Evolutionary conservation across 2,888 invertebrate species (phyloP), one percentile per base, ranked within the genome.

Genomic region (Ochropleura leucogaster): DNA sequence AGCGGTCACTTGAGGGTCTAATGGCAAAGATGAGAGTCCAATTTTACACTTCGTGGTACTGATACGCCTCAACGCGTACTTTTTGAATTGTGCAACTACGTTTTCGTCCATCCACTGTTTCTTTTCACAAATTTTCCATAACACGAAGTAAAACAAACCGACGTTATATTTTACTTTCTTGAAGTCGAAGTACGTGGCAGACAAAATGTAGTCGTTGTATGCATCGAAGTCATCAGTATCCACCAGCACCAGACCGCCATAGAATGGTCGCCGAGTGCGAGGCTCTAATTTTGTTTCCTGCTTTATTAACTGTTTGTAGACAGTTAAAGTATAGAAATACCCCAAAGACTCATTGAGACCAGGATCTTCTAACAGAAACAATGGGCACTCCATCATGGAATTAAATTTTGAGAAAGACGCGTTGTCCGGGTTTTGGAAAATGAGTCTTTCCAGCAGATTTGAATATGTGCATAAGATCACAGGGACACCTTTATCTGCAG

Each of bases 51-150:
- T 80, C 20, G 90, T 89, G 14, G 20, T 68, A 73, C 86, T 86
- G 18, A 92, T 86, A 60, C 92, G 92, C 64, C 90, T 79, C 86
- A 91, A 80, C 6, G 68, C 77, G 53, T 92, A 92, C 47, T 89
- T 89, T 64, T 89, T 92, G 40, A 92, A 90, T 66, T 87, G 87
- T 51, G 88, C 88, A 14, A 91, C 82, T 0, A 92, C 90, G 69
- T 92, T 92, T 83, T 66, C 87, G 47, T 92, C 91, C 92, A 92
- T 92, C 92, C 92, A 92, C 63, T 90, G 80, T 84, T 92, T 92
- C 10, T 85, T 89, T 79, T 91, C 92, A 79, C 90, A 90, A 62
- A 87, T 91, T 80, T 92, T 92, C 91, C 89, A 92, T 74, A 92
- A 57, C 49, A 91, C 88, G 46, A 68, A 92, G 76, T 92, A 92